These are phyloP conservation scores for Aphelocoma californica DNA, from an alignment of 2,797 vertebrate genomes.

Conservation along the genomic window DNA sequence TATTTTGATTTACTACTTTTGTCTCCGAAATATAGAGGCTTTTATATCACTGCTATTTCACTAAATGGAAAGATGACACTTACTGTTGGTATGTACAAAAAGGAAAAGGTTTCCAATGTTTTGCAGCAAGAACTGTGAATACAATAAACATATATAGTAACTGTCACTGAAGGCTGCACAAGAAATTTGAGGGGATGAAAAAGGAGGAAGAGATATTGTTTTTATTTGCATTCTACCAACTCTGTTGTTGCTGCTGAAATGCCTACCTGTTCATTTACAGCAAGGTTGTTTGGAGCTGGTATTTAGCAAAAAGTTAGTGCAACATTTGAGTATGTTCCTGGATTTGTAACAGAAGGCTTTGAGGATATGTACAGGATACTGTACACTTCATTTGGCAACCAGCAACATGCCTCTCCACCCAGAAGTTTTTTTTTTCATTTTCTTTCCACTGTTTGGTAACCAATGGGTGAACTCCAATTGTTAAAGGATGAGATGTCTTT, in stretches of 20 bases:
- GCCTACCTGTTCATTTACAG: not conserved
- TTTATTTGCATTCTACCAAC: not conserved
- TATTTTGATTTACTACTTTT: slow-evolving; percentile 24
- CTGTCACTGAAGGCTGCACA: not conserved
- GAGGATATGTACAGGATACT: not conserved
- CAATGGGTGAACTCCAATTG: not conserved
- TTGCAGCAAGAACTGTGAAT: not conserved
- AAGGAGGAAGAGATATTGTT: not conserved
- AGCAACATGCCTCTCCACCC: not conserved
- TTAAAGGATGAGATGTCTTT: not conserved
- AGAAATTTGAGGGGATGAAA: not conserved
- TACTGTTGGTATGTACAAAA: not conserved
- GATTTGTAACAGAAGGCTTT: not conserved
- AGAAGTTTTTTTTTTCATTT: not conserved
- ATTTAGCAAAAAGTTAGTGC: not conserved
- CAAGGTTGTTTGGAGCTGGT: not conserved
- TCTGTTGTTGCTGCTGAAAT: not conserved
- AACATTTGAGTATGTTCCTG: not conserved
- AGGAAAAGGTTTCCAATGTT: not conserved
- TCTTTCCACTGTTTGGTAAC: not conserved
- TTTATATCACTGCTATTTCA: not conserved
- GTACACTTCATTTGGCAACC: not conserved
- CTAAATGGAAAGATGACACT: not conserved
- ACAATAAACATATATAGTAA: not conserved
- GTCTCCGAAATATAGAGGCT: not conserved